Evolutionary conservation across 2,797 vertebrate species (phyloP), one percentile per base, ranked within the genome.

Genomic region (Chloroceryle amazona): DNA sequence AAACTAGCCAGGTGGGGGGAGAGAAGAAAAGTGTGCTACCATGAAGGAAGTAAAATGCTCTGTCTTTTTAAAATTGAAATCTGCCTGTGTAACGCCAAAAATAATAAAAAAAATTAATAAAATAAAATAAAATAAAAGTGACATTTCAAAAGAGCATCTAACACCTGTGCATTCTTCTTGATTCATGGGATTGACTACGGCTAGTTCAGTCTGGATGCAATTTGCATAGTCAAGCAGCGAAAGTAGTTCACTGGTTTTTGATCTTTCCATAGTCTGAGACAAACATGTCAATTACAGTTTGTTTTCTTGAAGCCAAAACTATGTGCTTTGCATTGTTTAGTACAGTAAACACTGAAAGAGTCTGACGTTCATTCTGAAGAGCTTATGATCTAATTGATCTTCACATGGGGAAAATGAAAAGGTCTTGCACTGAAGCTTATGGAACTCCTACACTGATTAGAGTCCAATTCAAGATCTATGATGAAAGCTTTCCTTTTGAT

Each of bases 401-500:
- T 95, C 91, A 84, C 90, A 91, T 21, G 52, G 81, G 61, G 70
- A 95, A 96, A 95, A 96, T 79, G 85, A 95, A 96, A 96, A 96
- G 91, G 94, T 95, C 95, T 95, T 93, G 68, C 66, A 79, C 91
- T 91, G 84, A 91, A 93, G 85, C 86, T 95, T 95, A 80, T 66
- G 83, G 86, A 93, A 92, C 80, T 94, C 76, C 47, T 94, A 79
- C 82, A 79, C 80, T 95, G 87, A 96, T 96, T 96, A 96, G 76
- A 94, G 91, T 96, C 93, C 96, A 91, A 95, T 90, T 90, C 95
- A 93, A 91, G 80, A 96, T 93, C 82, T 94, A 25, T 8, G 87
- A 93, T 95, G 94, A 96, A 95, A 95, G 89, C 66, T 93, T 95
- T 93, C 67, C 91, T 89, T 97, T 96, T 97, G 94, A 97, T 96